Evolutionary conservation across 2,888 invertebrate species (phyloP), one percentile per base, ranked within the genome.

Genomic region (Alcis repandata): DNA sequence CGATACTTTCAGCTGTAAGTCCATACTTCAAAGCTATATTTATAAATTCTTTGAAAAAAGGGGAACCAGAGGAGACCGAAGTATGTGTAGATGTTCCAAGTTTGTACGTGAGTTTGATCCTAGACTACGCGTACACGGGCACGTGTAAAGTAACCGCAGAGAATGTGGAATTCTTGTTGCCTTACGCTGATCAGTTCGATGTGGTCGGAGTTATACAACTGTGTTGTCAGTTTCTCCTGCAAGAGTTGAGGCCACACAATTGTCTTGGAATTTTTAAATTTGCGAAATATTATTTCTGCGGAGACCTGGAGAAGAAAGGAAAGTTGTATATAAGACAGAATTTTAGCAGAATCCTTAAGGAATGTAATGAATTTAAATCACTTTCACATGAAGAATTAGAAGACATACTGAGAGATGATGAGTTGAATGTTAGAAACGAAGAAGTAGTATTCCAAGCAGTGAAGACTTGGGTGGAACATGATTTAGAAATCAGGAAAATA

Each of bases 71-170:
- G 79, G 94, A 94, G 72, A 94, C 91, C 1, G 94, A 95, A 83
- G 94, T 96, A 71, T 91, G 91, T 73, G 94, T 96, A 38, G 94
- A 94, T 73, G 94, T 95, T 40, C 93, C 95, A 1, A 93, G 94
- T 64, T 86, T 92, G 67, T 94, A 94, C 77, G 95, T 97, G 90
- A 91, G 91, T 60, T 88, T 94, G 43, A 95, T 97, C 65, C 94
- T 97, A 59, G 96, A 97, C 78, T 97, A 95, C 80, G 96, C 96
- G 0, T 97, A 97, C 80, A 96, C 96, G 3, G 96, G 96, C 43
- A 88, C 92, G 17, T 96, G 96, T 79, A 83, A 86, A 59, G 94
- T 97, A 41, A 95, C 94, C 4, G 90, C 93, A 41, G 94, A 95
- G 32, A 97, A 96, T 80, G 96, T 97, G 6, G 95, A 96, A 83